Conservation (phyloP, 2,113 vertebrate genomes). For the Macaca nemestrina region DNA sequence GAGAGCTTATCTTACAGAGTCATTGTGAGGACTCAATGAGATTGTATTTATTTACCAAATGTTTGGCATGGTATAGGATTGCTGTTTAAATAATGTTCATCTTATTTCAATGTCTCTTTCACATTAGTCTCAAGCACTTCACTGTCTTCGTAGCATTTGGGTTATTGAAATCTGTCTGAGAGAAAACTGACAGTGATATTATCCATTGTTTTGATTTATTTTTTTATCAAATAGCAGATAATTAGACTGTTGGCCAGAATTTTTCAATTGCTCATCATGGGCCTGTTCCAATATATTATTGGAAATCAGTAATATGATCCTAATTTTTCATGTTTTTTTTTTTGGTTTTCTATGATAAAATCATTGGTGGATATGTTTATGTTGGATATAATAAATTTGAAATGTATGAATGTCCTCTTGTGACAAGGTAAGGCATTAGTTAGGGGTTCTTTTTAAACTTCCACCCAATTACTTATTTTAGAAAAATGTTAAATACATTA, state of each 20-base stretch:
- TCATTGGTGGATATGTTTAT: not conserved
- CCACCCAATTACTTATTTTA: not conserved
- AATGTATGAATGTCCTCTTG: not conserved
- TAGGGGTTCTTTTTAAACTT: not conserved
- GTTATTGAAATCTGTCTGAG: conserved; percentile 5
- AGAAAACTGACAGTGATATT: conserved; percentile 11
- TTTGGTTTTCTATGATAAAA: not conserved
- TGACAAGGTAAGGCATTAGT: not conserved
- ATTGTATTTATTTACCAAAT: not conserved
- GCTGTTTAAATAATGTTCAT: not conserved
- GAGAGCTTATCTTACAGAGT: not conserved
- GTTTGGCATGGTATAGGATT: not conserved
- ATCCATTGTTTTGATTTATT: conserved; percentile 45
- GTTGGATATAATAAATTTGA: not conserved
- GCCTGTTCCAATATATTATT: not conserved
- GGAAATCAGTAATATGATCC: not conserved
- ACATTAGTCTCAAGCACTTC: not conserved
- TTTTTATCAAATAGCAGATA: conserved; percentile 1
- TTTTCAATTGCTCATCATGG: not conserved
- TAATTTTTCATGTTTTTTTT: not conserved
- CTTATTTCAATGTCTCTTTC: not conserved
- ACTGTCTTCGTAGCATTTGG: not conserved
- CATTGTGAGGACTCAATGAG: not conserved
- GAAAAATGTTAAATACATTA: not conserved
- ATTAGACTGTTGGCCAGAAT: conserved; percentile 14